Base-by-base conservation (phyloP, 2,113 vertebrate genomes). In the Misgurnus anguillicaudatus region DNA sequence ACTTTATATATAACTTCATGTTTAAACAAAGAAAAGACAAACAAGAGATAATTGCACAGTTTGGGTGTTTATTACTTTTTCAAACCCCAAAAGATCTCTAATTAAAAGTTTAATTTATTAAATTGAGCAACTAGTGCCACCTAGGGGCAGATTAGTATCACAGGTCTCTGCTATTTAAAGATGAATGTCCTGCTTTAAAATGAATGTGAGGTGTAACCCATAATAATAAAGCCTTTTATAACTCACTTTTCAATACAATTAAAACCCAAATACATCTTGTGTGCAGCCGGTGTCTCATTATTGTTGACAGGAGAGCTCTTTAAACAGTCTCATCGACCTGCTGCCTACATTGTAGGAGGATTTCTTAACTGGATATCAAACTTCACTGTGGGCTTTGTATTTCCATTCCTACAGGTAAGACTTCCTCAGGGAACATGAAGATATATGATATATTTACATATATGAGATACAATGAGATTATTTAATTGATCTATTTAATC, bases 331-430 rank as follows among this genome's bases (percentile, higher is more conserved):
- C 94, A 96, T 80, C 89, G 95, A 3, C 93, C 95, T 0, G 90
- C 95, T 0, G 96, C 95, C 63, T 97, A 94, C 88, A 94, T 93
- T 0, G 86, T 96, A 1, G 95, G 92, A 0, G 95, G 95, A 0
- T 92, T 92, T n/a, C 94, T 97, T 84, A 96, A 95, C 92, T 97
- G 96, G 95, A 38, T 96, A 78, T 96, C 95, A 82, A 97, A 96
- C 89, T 97, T 97, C 90, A 93, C 92, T 0, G 21, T 97, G 0
- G 96, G 95, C 80, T 95, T 97, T 31, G 73, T 95, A 81, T 97
- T 96, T 84, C 96, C 95, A n/a, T 97, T 97, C 87, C 83, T 97
- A 48, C 94, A 97, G 94, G 96, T 96, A 78, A 84, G 14, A 10
- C 1, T 39, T 4, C 74, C 9, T 14, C 14, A 39, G 13, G 11